Base-by-base conservation (phyloP, 2,113 vertebrate genomes). In the Suricata suricatta region DNA sequence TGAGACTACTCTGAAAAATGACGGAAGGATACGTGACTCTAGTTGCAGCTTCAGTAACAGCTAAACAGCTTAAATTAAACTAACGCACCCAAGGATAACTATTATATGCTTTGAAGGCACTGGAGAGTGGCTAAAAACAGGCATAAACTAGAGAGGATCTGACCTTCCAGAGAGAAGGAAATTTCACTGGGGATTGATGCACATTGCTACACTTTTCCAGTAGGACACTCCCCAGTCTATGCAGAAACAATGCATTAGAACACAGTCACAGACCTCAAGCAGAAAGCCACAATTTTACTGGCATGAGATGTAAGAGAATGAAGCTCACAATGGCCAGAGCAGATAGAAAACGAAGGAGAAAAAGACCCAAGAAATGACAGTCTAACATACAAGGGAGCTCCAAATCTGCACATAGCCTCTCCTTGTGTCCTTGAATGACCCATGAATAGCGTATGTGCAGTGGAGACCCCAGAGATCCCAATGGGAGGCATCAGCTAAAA, bases 21-120 rank as follows among this genome's bases (percentile, higher is more conserved):
- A 60, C 16, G 33, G 31, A 92, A 95, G 68, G 44, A 64, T 52
- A 90, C 1, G 7, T 54, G 66, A 57, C 72, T 93, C 47, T 0
- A 72, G 31, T n/a, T 96, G 11, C 8, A 83, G n/a, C 77, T 96
- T 92, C 44, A 93, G 47, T 87, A 83, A 90, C 64, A 12, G 10
- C 11, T 57, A 23, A 90, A 35, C 52, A 69, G 23, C 7, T 77
- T 96, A 91, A 92, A 88, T 83, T 38, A 84, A 79, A 90, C 17
- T 60, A 92, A 86, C 25, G 9, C 35, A 87, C 29, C 15, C 69
- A 64, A 14, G 77, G 57, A 60, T 31, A 90, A 66, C 16, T 85
- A 88, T n/a, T 35, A 69, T 2, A 60, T 13, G 90, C 35, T 57
- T 14, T 64, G 54, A 90, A 88, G 11, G 16, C 31, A 47, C 12